Evolutionary conservation across 1,140 invertebrate species (phyloP), one percentile per base, ranked within the genome.

Genomic region (Tetranychus cinnabarinus): DNA sequence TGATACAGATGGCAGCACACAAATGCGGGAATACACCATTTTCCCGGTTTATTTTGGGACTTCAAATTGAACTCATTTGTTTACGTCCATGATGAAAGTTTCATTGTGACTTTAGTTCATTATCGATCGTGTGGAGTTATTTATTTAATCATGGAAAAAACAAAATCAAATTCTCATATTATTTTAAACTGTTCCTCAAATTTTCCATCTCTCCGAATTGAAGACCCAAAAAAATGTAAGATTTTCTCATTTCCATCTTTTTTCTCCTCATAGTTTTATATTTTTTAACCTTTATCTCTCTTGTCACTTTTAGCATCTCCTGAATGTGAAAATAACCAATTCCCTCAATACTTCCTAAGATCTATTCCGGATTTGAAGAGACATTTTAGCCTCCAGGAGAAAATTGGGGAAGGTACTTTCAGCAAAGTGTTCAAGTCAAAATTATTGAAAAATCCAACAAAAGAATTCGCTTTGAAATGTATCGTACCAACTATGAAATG

Each of bases 401-500:
- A 60, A 42, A 54, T 66, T n/a, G 65, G 65, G 7, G 42, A 62
- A 64, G 68, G 68, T 48, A 68, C 68, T 10, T 69, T 69, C 58
- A 64, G 62, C 13, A 68, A 69, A 59, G 68, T 69, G 15, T 68
- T 58, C 48, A 58, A 62, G 61, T 67, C 67, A 13, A 60, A 58
- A 47, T 45, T 42, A 10, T 35, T 47, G 2, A 57, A 52, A 35
- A 15, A 58, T 37, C 34, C n/a, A 2, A 36, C 7, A 37, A 57
- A 57, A 64, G 33, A 66, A 62, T 69, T 61, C 61, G 68, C 68
- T 23, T 58, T 69, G 6, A 69, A 69, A 60, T 69, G 66, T 60
- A 55, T 69, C 8, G 62, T 67, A 47, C 68, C 68, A 23, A 68
- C 66, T 12, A 65, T 66, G 42, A 63, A 65, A 56, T 68, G 68